Percentiles rank a stretch among this genome's conserved stretches.
phyloP scores from a whole-genome alignment of 2,113 vertebrate genomes.

The Nothoprocta pentlandii region DNA sequence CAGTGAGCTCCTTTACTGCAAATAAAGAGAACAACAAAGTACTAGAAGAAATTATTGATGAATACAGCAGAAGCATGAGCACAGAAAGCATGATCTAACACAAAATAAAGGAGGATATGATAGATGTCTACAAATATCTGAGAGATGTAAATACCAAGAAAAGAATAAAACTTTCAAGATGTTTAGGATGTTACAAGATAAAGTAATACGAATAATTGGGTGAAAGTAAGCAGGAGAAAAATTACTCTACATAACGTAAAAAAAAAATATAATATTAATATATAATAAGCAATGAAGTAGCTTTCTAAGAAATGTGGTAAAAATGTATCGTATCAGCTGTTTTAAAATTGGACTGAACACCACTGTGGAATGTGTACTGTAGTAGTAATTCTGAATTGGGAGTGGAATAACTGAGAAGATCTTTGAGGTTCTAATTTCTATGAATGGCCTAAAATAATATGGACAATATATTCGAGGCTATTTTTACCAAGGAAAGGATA shows the following conservation, averaged over 20 bases:
- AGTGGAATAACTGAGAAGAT: conserved; percentile 5
- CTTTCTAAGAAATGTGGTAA: neutral
- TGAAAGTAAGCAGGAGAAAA: conserved; percentile 3
- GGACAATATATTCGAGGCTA: neutral
- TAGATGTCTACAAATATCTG: neutral
- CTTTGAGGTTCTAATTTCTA: neutral
- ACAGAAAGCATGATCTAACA: neutral
- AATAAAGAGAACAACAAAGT: neutral
- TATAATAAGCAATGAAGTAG: neutral
- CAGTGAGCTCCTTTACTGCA: neutral
- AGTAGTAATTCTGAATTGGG: neutral
- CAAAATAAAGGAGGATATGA: neutral
- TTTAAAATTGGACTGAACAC: neutral
- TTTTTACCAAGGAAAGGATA: neutral
- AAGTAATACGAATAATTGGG: neutral
- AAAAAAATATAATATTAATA: neutral
- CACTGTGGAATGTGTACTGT: neutral
- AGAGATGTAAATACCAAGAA: neutral
- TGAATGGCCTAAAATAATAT: neutral
- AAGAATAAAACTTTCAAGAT: neutral
- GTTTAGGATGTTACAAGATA: neutral
- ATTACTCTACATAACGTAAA: neutral
- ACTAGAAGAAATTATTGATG: neutral
- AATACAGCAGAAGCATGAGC: neutral
- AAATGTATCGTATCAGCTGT: neutral